Percentiles rank a stretch among this genome's conserved stretches.
phyloP scores from a whole-genome alignment of 2,888 invertebrate genomes.

The Prenolepis imparis region DNA sequence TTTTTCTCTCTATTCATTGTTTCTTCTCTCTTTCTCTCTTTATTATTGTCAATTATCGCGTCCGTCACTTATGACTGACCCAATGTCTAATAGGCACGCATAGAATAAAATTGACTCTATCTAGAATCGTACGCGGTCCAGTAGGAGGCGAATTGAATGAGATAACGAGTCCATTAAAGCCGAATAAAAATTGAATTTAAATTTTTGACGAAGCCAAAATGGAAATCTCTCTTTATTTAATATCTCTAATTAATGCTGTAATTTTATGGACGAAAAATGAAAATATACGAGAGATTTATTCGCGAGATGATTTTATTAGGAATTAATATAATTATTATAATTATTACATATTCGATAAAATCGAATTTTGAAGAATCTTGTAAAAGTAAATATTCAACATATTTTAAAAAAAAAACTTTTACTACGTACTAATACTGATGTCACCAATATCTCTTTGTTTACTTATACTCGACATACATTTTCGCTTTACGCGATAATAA shows the following conservation, averaged over 20 bases:
- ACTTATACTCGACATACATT: not conserved
- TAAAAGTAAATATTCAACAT: not conserved
- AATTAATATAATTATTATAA: not conserved
- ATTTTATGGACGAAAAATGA: not conserved
- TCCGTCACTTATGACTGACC: not conserved
- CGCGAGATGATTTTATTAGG: not conserved
- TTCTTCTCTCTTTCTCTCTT: not conserved
- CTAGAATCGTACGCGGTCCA: not conserved
- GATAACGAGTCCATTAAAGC: not conserved
- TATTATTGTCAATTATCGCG: not conserved
- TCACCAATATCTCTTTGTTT: not conserved
- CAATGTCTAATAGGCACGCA: not conserved
- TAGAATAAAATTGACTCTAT: not conserved
- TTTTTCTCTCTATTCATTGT: not conserved
- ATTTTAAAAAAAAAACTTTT: not conserved
- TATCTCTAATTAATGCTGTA: not conserved
- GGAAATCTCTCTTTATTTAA: not conserved
- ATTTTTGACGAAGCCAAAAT: not conserved
- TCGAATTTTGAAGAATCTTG: not conserved
- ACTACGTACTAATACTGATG: not conserved
- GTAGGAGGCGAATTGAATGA: not conserved
- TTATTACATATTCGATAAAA: not conserved
- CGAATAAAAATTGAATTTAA: not conserved
- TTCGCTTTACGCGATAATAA: constrained; percentile 25
- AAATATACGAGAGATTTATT: not conserved